Base-by-base conservation (phyloP, 2,797 vertebrate species). In the Danio tinwini region DNA sequence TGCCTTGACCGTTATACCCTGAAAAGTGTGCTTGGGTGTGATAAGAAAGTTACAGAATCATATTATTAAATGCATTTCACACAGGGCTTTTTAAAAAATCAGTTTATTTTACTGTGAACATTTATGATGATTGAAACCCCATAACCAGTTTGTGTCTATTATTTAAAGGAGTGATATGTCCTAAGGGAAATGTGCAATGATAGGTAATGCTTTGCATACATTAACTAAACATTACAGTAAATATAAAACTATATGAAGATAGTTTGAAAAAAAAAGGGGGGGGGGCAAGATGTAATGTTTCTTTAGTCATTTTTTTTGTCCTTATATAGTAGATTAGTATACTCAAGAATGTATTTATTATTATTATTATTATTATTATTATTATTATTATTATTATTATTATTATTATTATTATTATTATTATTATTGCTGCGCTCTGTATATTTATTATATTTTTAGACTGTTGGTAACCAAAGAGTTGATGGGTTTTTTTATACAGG, bases 1-100 rank as follows among this genome's bases (percentile, higher is more conserved):
- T 58, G 21, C 5, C 75, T 21, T 80, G 50, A 68, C 55, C 73
- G n/a, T 55, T 63, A 45, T 37, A 49, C 55, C 58, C 70, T 74
- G 8, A 37, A 45, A 68, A 61, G 45, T 53, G 39, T 29, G 13
- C 62, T 65, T 83, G 47, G 75, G 83, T 50, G 64, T 83, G 83
- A 86, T 19, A 44, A 79, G 74, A 39, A 76, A 49, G 7, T 50
- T 49, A 55, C 14, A 59, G 55, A 53, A 70, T 17, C 37, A 13
- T 64, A 59, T 45, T 39, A 45, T 55, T 76, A 50, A 82, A 73
- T 68, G 71, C 53, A 69, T 82, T 80, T 76, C 52, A 76, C 61
- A 69, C 16, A 64, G 65, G 52, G 11, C 42, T 21, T 19, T 4
- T 29, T n/a, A 42, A 42, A 17, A 53, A 9, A 58, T 21, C 21